Evolutionary conservation across 2,888 invertebrate genomes (phyloP).

Genomic region (Acanthosepion pharaonis): DNA sequence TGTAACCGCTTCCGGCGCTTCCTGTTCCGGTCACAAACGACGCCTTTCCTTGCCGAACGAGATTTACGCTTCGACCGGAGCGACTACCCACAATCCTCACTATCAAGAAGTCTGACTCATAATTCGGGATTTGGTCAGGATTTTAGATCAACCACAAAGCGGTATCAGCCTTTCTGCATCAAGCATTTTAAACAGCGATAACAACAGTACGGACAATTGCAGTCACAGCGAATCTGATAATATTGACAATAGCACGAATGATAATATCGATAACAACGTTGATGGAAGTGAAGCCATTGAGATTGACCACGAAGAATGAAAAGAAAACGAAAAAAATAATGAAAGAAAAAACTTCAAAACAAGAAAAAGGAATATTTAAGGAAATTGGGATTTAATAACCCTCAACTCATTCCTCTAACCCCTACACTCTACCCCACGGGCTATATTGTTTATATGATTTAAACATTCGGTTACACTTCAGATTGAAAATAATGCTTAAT

Average conservation of each 20-base stretch:
- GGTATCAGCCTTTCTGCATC: background rate
- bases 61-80: background rate
- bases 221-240: background rate
- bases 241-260: background rate
- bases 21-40: background rate
- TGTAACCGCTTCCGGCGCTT: background rate
- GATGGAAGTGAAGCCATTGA: background rate
- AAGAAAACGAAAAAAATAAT: background rate
- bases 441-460: background rate
- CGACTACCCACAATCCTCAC: slow-evolving; percentile 33
- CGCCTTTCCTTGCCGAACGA: slow-evolving; percentile 34
- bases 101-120: slow-evolving; percentile 44
- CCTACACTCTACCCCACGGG: background rate
- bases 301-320: background rate
- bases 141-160: background rate
- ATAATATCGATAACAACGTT: background rate
- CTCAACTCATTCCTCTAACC: background rate
- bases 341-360: background rate
- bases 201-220: background rate
- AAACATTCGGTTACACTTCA: background rate
- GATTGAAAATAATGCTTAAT: background rate
- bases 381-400: background rate
- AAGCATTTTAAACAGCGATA: background rate
- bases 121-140: slow-evolving; percentile 43
- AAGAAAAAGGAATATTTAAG: background rate